Evolutionary conservation across 2,888 invertebrate species (phyloP).

Genomic region (Agriopis leucophaearia): DNA sequence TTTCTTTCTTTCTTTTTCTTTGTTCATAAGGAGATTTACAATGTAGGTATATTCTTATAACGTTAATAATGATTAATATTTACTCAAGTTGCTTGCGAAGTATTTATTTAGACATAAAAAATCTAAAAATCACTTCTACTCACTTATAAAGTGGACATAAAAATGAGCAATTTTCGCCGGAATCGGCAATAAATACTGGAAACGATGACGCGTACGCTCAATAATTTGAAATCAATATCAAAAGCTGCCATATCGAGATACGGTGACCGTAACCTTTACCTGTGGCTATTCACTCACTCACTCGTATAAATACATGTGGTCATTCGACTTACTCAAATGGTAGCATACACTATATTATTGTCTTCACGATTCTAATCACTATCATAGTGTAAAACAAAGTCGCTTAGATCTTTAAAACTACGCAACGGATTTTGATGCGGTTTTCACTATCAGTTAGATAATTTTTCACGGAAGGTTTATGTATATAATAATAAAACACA

Average conservation of each 20-base stretch:
- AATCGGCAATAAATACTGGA: constrained; percentile 13
- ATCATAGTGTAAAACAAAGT: no score
- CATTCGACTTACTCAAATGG: not conserved
- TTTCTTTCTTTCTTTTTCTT: no score
- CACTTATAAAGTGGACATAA: constrained; percentile 6
- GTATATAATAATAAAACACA: no score
- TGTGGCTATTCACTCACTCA: constrained; percentile 8
- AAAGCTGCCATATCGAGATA: not conserved
- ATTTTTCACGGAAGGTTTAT: no score
- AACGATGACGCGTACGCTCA: constrained; percentile 9
- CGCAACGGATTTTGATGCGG: no score
- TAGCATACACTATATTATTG: not conserved
- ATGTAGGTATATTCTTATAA: no score
- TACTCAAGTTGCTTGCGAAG: not conserved
- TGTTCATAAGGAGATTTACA: no score
- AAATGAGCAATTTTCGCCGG: constrained; percentile 8
- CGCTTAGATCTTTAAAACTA: no score
- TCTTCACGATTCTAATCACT: no score
- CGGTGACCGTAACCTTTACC: constrained; percentile 7
- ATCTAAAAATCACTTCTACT: constrained; percentile 1
- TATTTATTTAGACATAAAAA: not conserved
- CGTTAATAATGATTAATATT: no score
- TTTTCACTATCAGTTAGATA: no score
- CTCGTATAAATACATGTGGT: not conserved
- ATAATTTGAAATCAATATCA: constrained; percentile 22